Conservation (phyloP, 1,140 invertebrate genomes). For the Microplitis demolitor region DNA sequence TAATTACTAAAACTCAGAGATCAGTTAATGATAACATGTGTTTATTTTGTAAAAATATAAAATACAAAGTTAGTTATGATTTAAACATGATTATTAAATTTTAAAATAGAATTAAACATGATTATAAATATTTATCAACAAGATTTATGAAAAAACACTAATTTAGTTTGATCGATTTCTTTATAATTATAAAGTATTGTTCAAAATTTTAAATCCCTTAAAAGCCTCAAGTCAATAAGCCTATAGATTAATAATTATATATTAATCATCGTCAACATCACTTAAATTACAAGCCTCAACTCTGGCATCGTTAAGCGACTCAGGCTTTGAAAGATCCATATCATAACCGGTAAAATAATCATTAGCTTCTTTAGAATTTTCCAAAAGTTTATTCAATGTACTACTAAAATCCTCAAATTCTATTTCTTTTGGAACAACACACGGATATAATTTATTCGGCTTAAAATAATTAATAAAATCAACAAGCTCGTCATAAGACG, state of each 20-base stretch:
- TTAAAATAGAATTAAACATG: neutral
- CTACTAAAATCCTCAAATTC: slow-evolving; percentile 12
- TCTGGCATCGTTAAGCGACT: slow-evolving; percentile 23
- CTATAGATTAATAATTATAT: neutral
- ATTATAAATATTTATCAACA: neutral
- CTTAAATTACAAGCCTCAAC: slow-evolving; percentile 37
- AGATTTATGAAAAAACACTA: too few relatives aligned
- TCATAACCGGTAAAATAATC: slow-evolving; percentile 7
- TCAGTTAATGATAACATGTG: too few relatives aligned
- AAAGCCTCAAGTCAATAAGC: too few relatives aligned
- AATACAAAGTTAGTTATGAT: neutral
- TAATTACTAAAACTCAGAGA: too few relatives aligned
- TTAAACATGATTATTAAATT: neutral
- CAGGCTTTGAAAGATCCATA: slow-evolving; percentile 24
- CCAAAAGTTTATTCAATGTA: slow-evolving; percentile 35
- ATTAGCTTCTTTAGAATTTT: neutral
- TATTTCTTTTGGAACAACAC: slow-evolving; percentile 50
- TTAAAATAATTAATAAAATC: slow-evolving; percentile 64
- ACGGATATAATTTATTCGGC: slow-evolving; percentile 61
- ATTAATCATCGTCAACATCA: slow-evolving; percentile 39
- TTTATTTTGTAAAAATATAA: neutral
- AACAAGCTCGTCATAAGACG: slow-evolving; percentile 65
- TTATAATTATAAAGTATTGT: neutral
- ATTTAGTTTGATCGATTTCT: too few relatives aligned
- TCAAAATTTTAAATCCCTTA: neutral